These are phyloP conservation scores for Ameiurus melas DNA, from an alignment of 2,113 vertebrate genomes.

Conservation along the genomic window DNA sequence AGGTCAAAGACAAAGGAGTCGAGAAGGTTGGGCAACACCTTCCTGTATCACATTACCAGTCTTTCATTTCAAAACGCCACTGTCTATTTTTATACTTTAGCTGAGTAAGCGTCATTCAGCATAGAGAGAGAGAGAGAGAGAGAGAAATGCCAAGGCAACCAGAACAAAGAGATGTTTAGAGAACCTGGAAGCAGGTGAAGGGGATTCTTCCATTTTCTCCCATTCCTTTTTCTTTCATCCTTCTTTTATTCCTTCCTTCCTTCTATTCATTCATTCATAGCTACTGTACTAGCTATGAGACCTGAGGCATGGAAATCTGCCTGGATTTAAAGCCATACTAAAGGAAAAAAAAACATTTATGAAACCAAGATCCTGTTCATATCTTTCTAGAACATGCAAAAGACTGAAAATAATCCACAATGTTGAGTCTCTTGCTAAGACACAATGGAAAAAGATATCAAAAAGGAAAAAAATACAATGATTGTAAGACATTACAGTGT, in stretches of 20 bases:
- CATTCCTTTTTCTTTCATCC: background rate
- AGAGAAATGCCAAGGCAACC: background rate
- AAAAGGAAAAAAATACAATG: background rate
- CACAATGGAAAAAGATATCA: background rate
- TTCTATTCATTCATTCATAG: background rate
- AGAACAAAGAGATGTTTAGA: conserved; percentile 33
- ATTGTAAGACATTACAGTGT: background rate
- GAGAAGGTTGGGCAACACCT: conserved; percentile 65
- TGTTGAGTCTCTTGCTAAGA: background rate
- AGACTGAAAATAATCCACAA: background rate
- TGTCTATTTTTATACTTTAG: conserved; percentile 64
- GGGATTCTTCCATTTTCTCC: conserved; percentile 24
- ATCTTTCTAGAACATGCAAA: background rate
- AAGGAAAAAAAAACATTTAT: background rate
- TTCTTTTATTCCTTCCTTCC: background rate
- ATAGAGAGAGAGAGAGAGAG: background rate
- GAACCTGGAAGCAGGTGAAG: conserved; percentile 32
- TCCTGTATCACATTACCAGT: conserved; percentile 65
- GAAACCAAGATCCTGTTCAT: background rate
- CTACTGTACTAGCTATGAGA: background rate
- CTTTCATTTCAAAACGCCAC: conserved; percentile 63
- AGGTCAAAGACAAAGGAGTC: conserved; percentile 71
- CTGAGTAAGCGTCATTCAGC: conserved; percentile 50
- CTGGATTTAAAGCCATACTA: background rate
- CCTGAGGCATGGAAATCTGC: background rate